Base-by-base conservation (phyloP, 2,113 vertebrate genomes). In the Thunnus maccoyii region DNA sequence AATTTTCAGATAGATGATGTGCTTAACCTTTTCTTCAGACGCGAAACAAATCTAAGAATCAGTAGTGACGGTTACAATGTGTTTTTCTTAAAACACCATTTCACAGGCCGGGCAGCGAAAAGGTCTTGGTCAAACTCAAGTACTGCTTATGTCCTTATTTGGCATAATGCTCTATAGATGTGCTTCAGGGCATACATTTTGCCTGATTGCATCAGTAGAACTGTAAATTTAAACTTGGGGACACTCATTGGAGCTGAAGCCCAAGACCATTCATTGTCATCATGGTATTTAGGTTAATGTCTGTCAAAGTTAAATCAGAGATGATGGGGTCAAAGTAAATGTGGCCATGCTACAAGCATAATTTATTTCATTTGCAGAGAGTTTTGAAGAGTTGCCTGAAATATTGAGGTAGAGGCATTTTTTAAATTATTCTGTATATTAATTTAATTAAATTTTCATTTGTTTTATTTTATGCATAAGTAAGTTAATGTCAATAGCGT, bases 21-120 rank as follows among this genome's bases (percentile, higher is more conserved):
- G 77, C 85, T 91, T 96, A 94, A 94, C 94, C 94, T 95, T 95
- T 95, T 92, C 94, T 76, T 61, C 36, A 70, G 90, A 85, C 77
- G 62, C 67, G n/a, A 72, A 63, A 74, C 81, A 85, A 84, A 86
- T 90, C 77, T 89, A 79, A 73, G 78, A 88, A 94, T 93, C 71
- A 36, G 78, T 66, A 75, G 86, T 92, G 93, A 93, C 94, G 69
- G 89, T 86, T 87, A 61, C 91, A 94, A 80, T 94, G 87, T 94
- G 94, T 85, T 88, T 64, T 68, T 56, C 64, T 91, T 83, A 70
- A 78, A 86, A 82, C 82, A 72, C 73, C 82, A 88, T 84, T 91
- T 85, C 67, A 82, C 74, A 60, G 79, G 83, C 79, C 41, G 55
- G 75, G 84, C 83, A 75, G 82, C 78, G 88, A 57, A 95, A 94